phyloP scores from a whole-genome alignment of 2,888 invertebrate genomes.

The Desoria tigrina region DNA sequence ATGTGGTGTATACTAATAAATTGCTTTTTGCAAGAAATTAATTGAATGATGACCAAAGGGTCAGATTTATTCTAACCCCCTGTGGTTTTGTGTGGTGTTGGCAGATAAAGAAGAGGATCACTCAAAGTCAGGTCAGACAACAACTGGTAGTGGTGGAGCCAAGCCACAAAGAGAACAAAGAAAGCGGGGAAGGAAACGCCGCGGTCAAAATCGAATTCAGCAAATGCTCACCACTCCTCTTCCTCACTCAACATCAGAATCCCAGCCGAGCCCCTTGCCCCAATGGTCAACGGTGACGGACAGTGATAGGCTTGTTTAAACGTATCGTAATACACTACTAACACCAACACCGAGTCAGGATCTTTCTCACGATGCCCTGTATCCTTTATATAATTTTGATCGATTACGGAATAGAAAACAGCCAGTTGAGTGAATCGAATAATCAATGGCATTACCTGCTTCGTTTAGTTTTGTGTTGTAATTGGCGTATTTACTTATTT shows the following conservation, averaged over 20 bases:
- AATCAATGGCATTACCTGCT: too few species aligned
- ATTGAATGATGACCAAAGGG: constrained; percentile 9
- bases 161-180: constrained; percentile 48
- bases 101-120: constrained; percentile 48
- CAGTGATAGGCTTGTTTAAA: constrained; percentile 36
- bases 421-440: too few species aligned
- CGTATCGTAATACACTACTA: too few species aligned
- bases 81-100: constrained; percentile 27
- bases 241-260: constrained; percentile 37
- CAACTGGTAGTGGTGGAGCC: constrained; percentile 39
- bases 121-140: constrained; percentile 37
- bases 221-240: constrained; percentile 47
- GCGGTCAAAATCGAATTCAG: constrained; percentile 32
- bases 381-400: too few species aligned
- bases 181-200: constrained; percentile 41
- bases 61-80: constrained; percentile 12
- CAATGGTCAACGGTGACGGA: constrained; percentile 48
- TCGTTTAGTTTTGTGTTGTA: too few species aligned
- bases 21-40: background rate
- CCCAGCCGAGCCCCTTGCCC: constrained; percentile 33
- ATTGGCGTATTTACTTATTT: too few species aligned
- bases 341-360: too few species aligned
- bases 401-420: too few species aligned
- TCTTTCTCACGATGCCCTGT: too few species aligned
- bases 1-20: background rate